Evolutionary conservation across 1,140 invertebrate species (phyloP), one percentile per base, ranked within the genome.

Genomic region (Philotrypesis tridentata): DNA sequence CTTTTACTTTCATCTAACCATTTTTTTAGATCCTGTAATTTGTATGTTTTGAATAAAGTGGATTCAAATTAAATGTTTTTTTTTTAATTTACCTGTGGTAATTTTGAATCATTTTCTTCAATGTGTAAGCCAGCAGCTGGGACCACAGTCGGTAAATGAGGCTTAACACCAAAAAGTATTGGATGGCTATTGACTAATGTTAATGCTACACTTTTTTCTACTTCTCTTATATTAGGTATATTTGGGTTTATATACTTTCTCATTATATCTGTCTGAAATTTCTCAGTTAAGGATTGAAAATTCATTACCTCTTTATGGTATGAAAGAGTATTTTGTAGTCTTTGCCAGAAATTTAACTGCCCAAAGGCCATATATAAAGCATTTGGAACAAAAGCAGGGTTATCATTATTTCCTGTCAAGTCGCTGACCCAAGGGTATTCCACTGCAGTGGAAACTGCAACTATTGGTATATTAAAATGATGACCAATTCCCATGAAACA

Each of bases 1-100:
- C 95, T 87, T 83, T 92, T 90, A 55, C 94, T 93, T 84, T 93
- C 93, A 82, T 95, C 94, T 70, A 95, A 89, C 88, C 94, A 94
- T 78, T 93, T 93, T 85, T 94, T 91, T n/a, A 96, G 86, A 65
- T 94, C 93, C 94, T 95, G 89, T 70, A 92, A 91, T 82, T 37
- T 48, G 9, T n/a, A 27, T 27, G 21, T 63, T 75, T 63, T 33
- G 8, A 75, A 27, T n/a, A n/a, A n/a, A n/a, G n/a, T n/a, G n/a
- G n/a, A n/a, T n/a, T n/a, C n/a, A n/a, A n/a, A n/a, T n/a, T n/a
- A n/a, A n/a, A n/a, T n/a, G n/a, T n/a, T n/a, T n/a, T n/a, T n/a
- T n/a, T n/a, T n/a, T n/a, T n/a, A 37, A 37, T 37, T 37, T 80
- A 88, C 87, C 70, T 71, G 9, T 14, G 86, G 33, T 48, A 89